These are phyloP conservation scores for Rhagonycha lutea DNA, from an alignment of 2,888 invertebrate species.

Conservation along the genomic window DNA sequence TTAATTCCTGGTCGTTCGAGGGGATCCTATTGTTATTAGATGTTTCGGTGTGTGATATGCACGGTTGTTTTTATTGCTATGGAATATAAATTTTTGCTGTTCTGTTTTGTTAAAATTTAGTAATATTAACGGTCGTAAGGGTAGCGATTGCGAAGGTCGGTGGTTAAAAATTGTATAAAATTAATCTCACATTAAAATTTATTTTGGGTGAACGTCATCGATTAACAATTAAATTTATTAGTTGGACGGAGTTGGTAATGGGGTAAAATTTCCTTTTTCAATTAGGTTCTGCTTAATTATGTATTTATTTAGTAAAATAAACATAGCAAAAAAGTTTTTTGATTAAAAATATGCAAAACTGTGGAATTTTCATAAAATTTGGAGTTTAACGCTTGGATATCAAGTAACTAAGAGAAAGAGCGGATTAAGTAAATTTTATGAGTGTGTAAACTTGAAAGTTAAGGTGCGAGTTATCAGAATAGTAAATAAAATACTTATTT, in stretches of 20 bases:
- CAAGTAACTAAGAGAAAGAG: neutral
- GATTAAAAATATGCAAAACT: neutral
- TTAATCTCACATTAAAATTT: neutral
- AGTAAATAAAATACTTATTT: conserved; percentile 15
- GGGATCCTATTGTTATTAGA: too few species aligned
- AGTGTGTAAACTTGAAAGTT: neutral
- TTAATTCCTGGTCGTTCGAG: too few species aligned
- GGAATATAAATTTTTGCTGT: too few species aligned
- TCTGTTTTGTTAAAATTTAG: too few species aligned
- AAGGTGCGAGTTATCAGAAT: conserved; percentile 5
- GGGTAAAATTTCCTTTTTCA: neutral
- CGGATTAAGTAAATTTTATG: neutral
- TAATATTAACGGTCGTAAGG: too few species aligned
- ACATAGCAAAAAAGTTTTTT: neutral
- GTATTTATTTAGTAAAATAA: neutral
- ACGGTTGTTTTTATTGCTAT: too few species aligned
- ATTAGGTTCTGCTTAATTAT: neutral
- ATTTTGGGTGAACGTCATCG: neutral
- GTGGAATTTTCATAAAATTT: neutral
- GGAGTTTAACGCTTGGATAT: neutral
- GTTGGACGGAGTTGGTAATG: neutral
- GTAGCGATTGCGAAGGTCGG: neutral
- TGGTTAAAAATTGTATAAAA: neutral
- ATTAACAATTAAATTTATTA: neutral
- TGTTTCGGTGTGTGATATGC: too few species aligned